Percentiles rank a stretch among this genome's conserved stretches.
These are phyloP conservation scores for Diabrotica virgifera DNA, from an alignment of 1,140 invertebrate genomes.

Conservation along the genomic window DNA sequence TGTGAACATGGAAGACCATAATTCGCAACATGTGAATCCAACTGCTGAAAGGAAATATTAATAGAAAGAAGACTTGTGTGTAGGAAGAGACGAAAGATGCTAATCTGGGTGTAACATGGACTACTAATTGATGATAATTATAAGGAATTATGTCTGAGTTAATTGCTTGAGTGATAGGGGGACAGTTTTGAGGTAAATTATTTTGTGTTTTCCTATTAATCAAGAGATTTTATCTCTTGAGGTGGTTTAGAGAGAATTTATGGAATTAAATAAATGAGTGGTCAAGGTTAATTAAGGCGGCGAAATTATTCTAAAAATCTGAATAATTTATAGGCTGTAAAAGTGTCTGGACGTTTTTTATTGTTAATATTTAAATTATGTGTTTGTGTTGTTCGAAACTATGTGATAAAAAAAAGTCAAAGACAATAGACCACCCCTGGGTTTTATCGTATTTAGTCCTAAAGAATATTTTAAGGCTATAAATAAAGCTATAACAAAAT, in stretches of 20 bases:
- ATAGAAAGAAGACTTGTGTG: slow-evolving; percentile 7
- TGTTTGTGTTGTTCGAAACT: too few relatives aligned
- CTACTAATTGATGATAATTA: slow-evolving; percentile 18
- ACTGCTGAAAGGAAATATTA: slow-evolving; percentile 10
- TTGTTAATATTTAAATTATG: too few relatives aligned
- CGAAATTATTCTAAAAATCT: too few relatives aligned
- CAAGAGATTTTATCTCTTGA: background rate
- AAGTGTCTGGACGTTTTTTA: too few relatives aligned
- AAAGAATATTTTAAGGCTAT: too few relatives aligned
- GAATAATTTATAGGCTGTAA: too few relatives aligned
- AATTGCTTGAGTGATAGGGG: slow-evolving; percentile 14
- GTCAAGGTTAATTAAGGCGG: too few relatives aligned
- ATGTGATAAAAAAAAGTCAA: too few relatives aligned
- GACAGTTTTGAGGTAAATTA: slow-evolving; percentile 10
- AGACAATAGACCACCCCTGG: too few relatives aligned
- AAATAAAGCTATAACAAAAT: too few relatives aligned
- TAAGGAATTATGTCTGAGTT: slow-evolving; percentile 14
- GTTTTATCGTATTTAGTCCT: too few relatives aligned
- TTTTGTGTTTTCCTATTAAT: slow-evolving; percentile 4
- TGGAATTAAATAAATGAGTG: background rate
- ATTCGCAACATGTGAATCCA: slow-evolving; percentile 17
- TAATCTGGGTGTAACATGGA: slow-evolving; percentile 19
- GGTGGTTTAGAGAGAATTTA: background rate
- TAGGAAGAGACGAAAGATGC: slow-evolving; percentile 19
- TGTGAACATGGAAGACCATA: slow-evolving; percentile 7